Conservation (phyloP, 2,888 invertebrate genomes). For the Fragum sueziense region DNA sequence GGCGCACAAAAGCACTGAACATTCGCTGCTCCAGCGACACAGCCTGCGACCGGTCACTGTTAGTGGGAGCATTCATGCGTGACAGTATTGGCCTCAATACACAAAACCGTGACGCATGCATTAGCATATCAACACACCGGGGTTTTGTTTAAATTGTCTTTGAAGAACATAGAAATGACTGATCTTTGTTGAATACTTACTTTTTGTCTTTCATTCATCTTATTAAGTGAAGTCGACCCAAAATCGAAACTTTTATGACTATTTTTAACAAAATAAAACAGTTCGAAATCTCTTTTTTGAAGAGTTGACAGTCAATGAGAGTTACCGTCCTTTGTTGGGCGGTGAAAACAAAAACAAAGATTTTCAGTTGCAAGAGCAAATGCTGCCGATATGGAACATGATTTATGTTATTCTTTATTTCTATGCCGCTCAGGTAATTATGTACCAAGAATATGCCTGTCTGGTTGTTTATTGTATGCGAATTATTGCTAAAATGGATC, state of each 20-base stretch:
- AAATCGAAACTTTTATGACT: too few relatives aligned
- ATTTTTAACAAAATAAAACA: neutral
- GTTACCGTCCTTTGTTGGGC: conserved; percentile 1
- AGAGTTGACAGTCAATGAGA: neutral
- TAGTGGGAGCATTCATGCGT: conserved; percentile 13
- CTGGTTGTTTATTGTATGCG: too few relatives aligned
- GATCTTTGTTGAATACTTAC: neutral
- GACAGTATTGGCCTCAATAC: conserved; percentile 13
- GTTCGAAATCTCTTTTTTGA: neutral
- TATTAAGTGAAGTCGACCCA: neutral
- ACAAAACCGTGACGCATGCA: conserved; percentile 14
- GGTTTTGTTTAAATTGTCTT: too few relatives aligned
- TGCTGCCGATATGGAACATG: too few relatives aligned
- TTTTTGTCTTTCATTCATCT: neutral
- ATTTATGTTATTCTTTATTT: too few relatives aligned
- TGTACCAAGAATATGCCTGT: too few relatives aligned
- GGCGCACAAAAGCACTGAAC: conserved; percentile 7
- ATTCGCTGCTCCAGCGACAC: conserved; percentile 18
- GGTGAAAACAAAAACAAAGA: neutral
- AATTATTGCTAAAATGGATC: too few relatives aligned
- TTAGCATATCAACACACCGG: neutral
- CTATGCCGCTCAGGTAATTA: too few relatives aligned
- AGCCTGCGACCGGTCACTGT: conserved; percentile 20
- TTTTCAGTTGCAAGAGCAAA: too few relatives aligned
- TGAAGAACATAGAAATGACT: too few relatives aligned